phyloP scores from a whole-genome alignment of 1,140 invertebrate genomes.

The Ericerus pela region DNA sequence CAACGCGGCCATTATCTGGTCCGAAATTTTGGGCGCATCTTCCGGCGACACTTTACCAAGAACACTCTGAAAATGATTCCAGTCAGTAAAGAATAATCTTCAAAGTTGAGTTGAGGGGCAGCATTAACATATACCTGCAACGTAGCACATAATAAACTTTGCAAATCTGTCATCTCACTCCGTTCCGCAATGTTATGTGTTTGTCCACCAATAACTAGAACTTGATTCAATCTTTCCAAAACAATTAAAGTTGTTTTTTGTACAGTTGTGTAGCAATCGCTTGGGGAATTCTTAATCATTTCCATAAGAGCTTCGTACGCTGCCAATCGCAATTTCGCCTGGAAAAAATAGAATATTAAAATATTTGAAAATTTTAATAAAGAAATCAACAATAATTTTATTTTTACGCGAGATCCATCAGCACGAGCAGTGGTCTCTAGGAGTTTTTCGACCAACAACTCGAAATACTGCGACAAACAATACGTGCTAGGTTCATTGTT shows the following conservation, averaged over 20 bases:
- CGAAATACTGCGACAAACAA: constrained; percentile 81
- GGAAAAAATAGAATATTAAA: constrained; percentile 20
- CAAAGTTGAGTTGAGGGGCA: too few species aligned
- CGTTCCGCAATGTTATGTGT: constrained; percentile 58
- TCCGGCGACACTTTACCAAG: constrained; percentile 73
- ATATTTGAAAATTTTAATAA: too few species aligned
- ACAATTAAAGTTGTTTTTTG: constrained; percentile 94
- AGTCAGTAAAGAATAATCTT: constrained; percentile 28
- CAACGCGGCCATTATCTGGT: constrained; percentile 92
- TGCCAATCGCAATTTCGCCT: constrained; percentile 87
- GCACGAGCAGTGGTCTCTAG: constrained; percentile 86
- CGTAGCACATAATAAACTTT: constrained; percentile 91
- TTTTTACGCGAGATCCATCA: constrained; percentile 49
- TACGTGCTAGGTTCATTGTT: constrained; percentile 80
- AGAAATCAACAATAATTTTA: too few species aligned
- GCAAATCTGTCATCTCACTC: constrained; percentile 89
- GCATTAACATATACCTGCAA: constrained; percentile 50
- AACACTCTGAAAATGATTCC: too few species aligned
- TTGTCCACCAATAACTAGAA: constrained; percentile 76
- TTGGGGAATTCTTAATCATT: constrained; percentile 95
- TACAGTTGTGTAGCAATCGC: constrained; percentile 90
- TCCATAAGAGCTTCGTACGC: constrained; percentile 99
- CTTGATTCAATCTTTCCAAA: constrained; percentile 75
- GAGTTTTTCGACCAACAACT: constrained; percentile 78
- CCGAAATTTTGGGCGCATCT: constrained; percentile 89